Percentiles rank a stretch among this genome's conserved stretches.
These are phyloP conservation scores for Odontocerum albicorne DNA, from an alignment of 2,888 invertebrate genomes.

Conservation along the genomic window DNA sequence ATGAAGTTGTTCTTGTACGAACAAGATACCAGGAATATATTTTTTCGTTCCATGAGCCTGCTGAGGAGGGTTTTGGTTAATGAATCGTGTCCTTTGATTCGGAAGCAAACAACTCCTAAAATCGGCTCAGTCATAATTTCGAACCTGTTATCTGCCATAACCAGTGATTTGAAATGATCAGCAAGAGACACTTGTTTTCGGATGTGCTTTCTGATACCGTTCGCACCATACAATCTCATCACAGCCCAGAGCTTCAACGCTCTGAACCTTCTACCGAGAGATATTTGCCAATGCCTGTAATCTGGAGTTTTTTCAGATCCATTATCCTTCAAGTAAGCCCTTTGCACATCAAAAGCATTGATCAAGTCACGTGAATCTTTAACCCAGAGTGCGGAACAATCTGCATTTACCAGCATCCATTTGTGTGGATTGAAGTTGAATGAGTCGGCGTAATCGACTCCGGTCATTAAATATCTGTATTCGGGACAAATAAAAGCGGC, in stretches of 20 bases:
- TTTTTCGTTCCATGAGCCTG: constrained; percentile 71
- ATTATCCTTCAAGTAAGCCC: constrained; percentile 82
- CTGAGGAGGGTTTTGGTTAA: constrained; percentile 72
- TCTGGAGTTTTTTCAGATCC: constrained; percentile 62
- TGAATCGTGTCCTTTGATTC: constrained; percentile 73
- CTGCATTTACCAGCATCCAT: constrained; percentile 93
- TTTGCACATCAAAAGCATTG: constrained; percentile 86
- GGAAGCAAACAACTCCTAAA: constrained; percentile 88
- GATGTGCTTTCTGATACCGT: constrained; percentile 76
- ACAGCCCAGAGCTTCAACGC: constrained; percentile 95
- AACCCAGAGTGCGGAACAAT: constrained; percentile 93
- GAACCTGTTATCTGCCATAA: constrained; percentile 73
- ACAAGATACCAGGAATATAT: constrained; percentile 81
- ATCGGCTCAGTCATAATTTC: constrained; percentile 72
- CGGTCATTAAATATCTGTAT: constrained; percentile 75
- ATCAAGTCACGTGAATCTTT: constrained; percentile 78
- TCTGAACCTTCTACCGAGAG: constrained; percentile 84
- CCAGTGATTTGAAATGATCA: constrained; percentile 72
- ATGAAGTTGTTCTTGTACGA: constrained; percentile 67
- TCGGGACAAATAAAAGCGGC: constrained; percentile 92
- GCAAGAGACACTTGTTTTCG: constrained; percentile 76
- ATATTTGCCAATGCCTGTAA: constrained; percentile 84
- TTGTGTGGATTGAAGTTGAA: constrained; percentile 96
- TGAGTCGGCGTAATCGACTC: constrained; percentile 81
- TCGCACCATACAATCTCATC: constrained; percentile 77